Conservation (phyloP, 1,140 invertebrate genomes). For the Carposina sasakii region DNA sequence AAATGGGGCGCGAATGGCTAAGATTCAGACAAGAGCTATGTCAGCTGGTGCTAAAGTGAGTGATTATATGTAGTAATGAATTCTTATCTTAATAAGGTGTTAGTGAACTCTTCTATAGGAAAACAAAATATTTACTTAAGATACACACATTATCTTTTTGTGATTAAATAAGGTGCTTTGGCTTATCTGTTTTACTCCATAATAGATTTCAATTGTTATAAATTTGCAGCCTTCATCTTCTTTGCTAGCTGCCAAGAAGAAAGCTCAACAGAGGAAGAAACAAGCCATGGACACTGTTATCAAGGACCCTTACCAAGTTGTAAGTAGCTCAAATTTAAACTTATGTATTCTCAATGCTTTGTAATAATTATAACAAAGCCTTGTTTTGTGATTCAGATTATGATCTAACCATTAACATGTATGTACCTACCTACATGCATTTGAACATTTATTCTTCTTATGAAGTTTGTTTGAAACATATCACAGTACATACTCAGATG, state of each 20-base stretch:
- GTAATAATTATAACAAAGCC: too few species aligned
- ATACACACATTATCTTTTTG: neutral
- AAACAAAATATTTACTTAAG: neutral
- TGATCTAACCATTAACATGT: too few species aligned
- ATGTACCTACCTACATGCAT: too few species aligned
- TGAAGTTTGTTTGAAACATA: too few species aligned
- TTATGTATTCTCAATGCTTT: constrained; percentile 21
- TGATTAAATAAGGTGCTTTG: neutral
- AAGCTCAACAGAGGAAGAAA: constrained; percentile 71
- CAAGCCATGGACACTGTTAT: constrained; percentile 55
- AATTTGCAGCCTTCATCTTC: constrained; percentile 66
- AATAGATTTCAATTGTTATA: constrained; percentile 10
- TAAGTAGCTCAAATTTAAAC: too few species aligned
- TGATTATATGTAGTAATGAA: too few species aligned
- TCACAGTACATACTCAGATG: too few species aligned
- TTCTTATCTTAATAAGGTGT: too few species aligned
- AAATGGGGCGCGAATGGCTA: constrained; percentile 74
- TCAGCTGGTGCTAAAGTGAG: constrained; percentile 62
- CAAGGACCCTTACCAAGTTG: constrained; percentile 75
- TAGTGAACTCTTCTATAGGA: neutral
- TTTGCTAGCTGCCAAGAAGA: constrained; percentile 74
- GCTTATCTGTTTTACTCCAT: neutral
- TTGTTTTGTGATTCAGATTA: too few species aligned
- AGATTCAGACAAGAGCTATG: constrained; percentile 76
- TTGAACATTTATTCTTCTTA: too few species aligned